Conservation (phyloP, 2,113 vertebrate species). For the Sylvietta virens region DNA sequence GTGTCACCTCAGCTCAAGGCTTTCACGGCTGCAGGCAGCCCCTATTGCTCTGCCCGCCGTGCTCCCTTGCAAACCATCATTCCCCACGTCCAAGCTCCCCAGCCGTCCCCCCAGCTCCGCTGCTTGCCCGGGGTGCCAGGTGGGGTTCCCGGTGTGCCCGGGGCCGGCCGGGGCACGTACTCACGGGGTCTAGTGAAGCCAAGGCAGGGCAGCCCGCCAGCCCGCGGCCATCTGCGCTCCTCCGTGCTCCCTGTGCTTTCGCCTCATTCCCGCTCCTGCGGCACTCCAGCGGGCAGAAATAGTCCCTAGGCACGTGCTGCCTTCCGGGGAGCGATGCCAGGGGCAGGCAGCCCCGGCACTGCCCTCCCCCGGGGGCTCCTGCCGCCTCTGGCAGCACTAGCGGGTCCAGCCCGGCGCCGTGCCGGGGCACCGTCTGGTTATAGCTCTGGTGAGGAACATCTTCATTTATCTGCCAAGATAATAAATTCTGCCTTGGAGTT, state of each 20-base stretch:
- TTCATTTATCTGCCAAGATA: background rate
- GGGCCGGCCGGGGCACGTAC: rapidly evolving
- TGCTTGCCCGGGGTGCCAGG: background rate
- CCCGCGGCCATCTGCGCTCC: background rate
- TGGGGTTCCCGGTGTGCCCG: rapidly evolving
- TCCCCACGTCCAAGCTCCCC: background rate
- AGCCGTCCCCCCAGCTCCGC: rapidly evolving
- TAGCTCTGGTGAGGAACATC: background rate
- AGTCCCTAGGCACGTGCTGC: background rate
- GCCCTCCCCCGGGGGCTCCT: background rate
- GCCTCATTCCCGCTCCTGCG: background rate
- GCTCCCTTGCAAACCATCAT: background rate
- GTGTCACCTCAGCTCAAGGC: background rate
- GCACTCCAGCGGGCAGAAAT: background rate
- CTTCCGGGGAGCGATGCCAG: background rate
- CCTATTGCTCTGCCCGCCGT: background rate
- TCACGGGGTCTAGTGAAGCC: background rate
- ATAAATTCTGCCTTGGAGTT: constrained; percentile 29
- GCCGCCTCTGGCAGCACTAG: background rate
- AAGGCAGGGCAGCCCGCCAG: background rate
- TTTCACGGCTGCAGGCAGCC: background rate
- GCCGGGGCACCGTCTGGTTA: rapidly evolving
- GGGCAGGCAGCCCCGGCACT: rapidly evolving
- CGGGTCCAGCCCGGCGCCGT: background rate
- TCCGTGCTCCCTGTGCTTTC: background rate